Percentiles rank a stretch among this genome's conserved stretches.
Conservation (phyloP, 2,888 invertebrate species). For the Anoplius nigerrimus region DNA sequence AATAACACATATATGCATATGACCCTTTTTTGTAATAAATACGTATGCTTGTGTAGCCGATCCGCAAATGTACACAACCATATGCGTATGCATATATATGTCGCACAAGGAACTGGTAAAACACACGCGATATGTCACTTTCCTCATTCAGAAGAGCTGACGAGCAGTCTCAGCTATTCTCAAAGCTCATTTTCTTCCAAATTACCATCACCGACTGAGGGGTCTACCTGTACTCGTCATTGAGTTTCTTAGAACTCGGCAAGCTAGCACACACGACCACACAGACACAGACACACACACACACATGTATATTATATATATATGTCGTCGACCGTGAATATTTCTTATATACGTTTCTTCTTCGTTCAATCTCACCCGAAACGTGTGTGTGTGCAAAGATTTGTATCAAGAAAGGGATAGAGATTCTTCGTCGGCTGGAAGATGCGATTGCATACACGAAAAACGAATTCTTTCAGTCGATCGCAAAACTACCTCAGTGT, state of each 20-base stretch:
- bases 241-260: too few species aligned
- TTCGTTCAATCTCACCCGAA: constrained; percentile 14
- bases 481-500: constrained; percentile 41
- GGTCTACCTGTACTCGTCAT: constrained; percentile 18
- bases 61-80: constrained; percentile 35
- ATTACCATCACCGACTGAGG: constrained; percentile 38
- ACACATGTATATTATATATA: constrained; percentile 29
- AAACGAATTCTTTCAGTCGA: constrained; percentile 20
- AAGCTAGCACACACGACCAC: too few species aligned
- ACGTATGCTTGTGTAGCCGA: constrained; percentile 45
- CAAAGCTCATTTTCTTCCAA: constrained; percentile 18
- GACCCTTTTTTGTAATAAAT: constrained; percentile 28
- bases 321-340: constrained; percentile 19
- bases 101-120: constrained; percentile 14
- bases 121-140: constrained; percentile 20
- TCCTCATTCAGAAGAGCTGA: constrained; percentile 9
- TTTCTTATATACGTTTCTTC: constrained; percentile 37
- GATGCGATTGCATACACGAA: not conserved
- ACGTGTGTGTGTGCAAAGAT: not conserved
- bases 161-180: constrained; percentile 37
- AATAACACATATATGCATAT: constrained; percentile 39
- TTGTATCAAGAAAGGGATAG: not conserved
- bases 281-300: constrained; percentile 28
- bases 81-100: constrained; percentile 50
- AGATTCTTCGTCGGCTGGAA: not conserved